These are phyloP conservation scores for Parthenolecanium corni DNA, from an alignment of 2,888 invertebrate species.

Conservation along the genomic window DNA sequence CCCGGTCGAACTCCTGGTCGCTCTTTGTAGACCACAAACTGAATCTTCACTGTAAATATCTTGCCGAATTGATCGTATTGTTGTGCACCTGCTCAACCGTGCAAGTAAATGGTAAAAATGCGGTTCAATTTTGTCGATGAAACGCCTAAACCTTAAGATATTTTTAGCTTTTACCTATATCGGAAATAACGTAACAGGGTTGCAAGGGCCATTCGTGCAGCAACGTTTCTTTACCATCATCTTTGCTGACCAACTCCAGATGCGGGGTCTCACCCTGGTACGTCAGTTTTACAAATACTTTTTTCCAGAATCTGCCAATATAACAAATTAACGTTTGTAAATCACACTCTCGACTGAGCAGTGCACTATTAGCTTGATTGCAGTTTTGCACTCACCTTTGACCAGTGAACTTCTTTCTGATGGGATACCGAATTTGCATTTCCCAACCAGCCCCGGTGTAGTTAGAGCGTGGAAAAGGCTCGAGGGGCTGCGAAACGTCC, in stretches of 20 bases:
- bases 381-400: constrained; percentile 49
- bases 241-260: constrained; percentile 71
- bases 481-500: constrained; percentile 80
- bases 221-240: constrained; percentile 79
- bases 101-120: neutral
- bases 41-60: constrained; percentile 90
- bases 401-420: constrained; percentile 91
- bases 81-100: constrained; percentile 56
- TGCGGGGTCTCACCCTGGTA: constrained; percentile 70
- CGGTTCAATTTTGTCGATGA: too few species aligned
- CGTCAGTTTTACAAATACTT: constrained; percentile 73
- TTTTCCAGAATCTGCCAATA: constrained; percentile 78
- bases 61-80: constrained; percentile 99
- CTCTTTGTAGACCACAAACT: constrained; percentile 97
- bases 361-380: neutral
- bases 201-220: constrained; percentile 81
- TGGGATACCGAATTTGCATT: constrained; percentile 87
- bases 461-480: constrained; percentile 72
- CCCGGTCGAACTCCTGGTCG: constrained; percentile 91
- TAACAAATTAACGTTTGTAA: constrained; percentile 18
- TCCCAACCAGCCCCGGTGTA: constrained; percentile 85
- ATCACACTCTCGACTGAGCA: neutral
- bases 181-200: constrained; percentile 90
- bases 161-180: constrained; percentile 57
- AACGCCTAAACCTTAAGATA: too few species aligned